Conservation (phyloP, 2,888 invertebrate genomes). For the Amblyjoppa fuscipennis region DNA sequence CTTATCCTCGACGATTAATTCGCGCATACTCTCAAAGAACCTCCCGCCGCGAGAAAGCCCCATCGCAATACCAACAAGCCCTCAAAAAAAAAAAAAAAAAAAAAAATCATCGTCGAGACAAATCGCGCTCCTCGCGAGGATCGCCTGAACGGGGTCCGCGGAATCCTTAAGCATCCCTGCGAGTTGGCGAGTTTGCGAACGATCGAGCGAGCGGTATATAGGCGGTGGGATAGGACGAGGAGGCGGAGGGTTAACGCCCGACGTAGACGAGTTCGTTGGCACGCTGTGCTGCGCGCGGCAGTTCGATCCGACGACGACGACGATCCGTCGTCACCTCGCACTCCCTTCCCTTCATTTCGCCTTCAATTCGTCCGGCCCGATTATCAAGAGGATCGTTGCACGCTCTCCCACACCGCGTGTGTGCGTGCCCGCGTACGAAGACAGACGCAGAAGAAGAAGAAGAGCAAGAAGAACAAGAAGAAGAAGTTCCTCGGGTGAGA, state of each 20-base stretch:
- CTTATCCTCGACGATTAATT: background rate
- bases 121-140: conserved; percentile 33
- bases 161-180: conserved; percentile 64
- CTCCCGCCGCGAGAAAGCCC: background rate
- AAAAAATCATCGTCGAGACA: background rate
- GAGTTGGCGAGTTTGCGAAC: conserved; percentile 65
- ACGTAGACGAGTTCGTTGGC: conserved; percentile 70
- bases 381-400: conserved; percentile 60
- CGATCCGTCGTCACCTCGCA: conserved; percentile 57
- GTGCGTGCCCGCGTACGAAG: background rate
- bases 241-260: conserved; percentile 68
- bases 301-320: conserved; percentile 66
- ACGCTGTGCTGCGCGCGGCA: conserved; percentile 57
- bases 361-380: conserved; percentile 61
- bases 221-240: conserved; percentile 38
- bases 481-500: background rate
- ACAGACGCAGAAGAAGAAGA: background rate
- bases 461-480: background rate
- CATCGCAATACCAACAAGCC: background rate
- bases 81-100: background rate
- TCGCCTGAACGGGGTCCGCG: conserved; percentile 42
- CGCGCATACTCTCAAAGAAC: background rate
- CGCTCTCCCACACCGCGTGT: background rate
- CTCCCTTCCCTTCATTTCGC: conserved; percentile 48
- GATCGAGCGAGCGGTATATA: conserved; percentile 53